Conservation (phyloP, 2,113 vertebrate species). For the Phyllopteryx taeniolatus region DNA sequence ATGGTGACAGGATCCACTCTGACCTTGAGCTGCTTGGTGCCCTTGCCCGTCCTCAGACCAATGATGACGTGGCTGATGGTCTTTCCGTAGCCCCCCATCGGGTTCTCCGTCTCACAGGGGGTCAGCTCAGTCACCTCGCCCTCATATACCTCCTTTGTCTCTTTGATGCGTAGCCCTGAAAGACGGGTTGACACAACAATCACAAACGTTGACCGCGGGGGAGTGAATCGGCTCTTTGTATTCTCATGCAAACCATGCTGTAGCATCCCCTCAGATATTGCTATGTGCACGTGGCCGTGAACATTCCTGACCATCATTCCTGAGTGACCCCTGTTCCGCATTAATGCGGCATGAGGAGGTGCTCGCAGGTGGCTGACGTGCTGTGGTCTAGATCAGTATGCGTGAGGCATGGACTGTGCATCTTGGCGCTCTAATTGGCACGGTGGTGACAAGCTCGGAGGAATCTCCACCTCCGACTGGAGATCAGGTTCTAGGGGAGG, state of each 20-base stretch:
- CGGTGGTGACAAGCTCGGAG: constrained; percentile 72
- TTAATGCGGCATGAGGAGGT: constrained; percentile 21
- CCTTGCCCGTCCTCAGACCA: constrained; percentile 95
- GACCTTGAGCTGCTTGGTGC: constrained; percentile 97
- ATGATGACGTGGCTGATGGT: constrained; percentile 98
- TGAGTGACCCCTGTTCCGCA: constrained; percentile 42
- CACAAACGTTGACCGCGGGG: constrained; percentile 50
- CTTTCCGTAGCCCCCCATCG: constrained; percentile 97
- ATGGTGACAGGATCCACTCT: constrained; percentile 1
- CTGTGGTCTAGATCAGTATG: constrained; percentile 10
- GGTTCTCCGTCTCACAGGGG: constrained; percentile 97
- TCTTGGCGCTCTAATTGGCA: constrained; percentile 67
- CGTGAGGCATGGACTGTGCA: constrained; percentile 55
- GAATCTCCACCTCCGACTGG: constrained; percentile 9
- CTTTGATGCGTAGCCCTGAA: constrained; percentile 93
- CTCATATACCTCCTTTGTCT: constrained; percentile 98
- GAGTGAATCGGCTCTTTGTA: constrained; percentile 51
- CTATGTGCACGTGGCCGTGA: constrained; percentile 22
- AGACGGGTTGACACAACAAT: constrained; percentile 2
- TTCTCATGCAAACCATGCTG: constrained; percentile 7
- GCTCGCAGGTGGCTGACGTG: constrained; percentile 50
- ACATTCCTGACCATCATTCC: constrained; percentile 23
- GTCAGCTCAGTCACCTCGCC: constrained; percentile 97
- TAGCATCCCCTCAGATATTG: constrained; percentile 9
- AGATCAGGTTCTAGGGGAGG: constrained; percentile 36